phyloP scores from a whole-genome alignment of 2,888 invertebrate species.

The Diloba caeruleocephala region DNA sequence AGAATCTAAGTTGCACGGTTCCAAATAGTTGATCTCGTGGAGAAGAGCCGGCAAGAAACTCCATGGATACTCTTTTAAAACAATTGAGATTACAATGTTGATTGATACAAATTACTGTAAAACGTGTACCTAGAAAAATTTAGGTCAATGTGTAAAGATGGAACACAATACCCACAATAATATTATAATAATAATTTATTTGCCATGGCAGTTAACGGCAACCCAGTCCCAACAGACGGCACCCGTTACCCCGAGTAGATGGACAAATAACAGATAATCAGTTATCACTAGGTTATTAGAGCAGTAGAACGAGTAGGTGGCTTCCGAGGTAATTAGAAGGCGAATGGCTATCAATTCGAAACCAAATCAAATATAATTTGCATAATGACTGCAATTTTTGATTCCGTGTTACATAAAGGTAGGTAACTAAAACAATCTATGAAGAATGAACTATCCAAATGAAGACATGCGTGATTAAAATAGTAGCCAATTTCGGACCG shows the following conservation, averaged over 20 bases:
- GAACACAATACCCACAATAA: too few relatives aligned
- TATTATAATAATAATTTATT: too few relatives aligned
- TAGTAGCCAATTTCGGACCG: constrained; percentile 1
- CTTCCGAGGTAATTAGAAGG: constrained; percentile 1
- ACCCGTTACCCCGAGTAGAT: neutral
- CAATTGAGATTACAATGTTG: too few relatives aligned
- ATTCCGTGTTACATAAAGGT: neutral
- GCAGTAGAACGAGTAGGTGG: constrained; percentile 12
- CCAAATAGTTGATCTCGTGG: too few relatives aligned
- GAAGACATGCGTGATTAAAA: constrained; percentile 2
- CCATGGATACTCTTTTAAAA: too few relatives aligned
- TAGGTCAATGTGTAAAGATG: too few relatives aligned
- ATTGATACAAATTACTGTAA: too few relatives aligned
- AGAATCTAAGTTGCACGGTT: too few relatives aligned
- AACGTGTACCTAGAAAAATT: too few relatives aligned
- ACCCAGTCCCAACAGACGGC: neutral
- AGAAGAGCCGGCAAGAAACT: too few relatives aligned
- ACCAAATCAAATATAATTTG: constrained; percentile 6
- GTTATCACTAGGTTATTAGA: constrained; percentile 22
- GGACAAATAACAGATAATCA: constrained; percentile 7
- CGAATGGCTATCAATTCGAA: constrained; percentile 8
- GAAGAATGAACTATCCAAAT: constrained; percentile 3
- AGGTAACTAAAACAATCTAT: constrained; percentile 8
- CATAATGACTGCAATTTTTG: neutral
- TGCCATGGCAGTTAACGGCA: too few relatives aligned